Evolutionary conservation across 2,797 vertebrate genomes (phyloP), one percentile per base, ranked within the genome.

Genomic region (Sarcophilus harrisii): DNA sequence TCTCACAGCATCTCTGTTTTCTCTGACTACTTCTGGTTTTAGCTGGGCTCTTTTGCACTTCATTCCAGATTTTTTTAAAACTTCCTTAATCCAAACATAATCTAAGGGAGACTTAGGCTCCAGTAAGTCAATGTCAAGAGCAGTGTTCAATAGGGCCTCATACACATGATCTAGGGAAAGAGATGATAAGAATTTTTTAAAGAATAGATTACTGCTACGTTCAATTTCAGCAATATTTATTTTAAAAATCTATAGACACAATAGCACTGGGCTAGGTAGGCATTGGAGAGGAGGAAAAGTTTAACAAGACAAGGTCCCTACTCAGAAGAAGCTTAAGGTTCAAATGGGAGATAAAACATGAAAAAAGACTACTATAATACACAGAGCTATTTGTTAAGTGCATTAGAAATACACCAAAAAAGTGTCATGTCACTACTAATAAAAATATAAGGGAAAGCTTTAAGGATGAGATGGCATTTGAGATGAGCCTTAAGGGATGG

Each of bases 61-160:
- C 99, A 99, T 99, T 59, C 99, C 99, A 0, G 99, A 99, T 52
- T 98, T 99, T 58, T 98, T 99, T 97, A 99, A 97, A 54, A 98
- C 98, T 96, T 99, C 99, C 97, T 99, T 99, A 90, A 99, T 99
- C 98, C 98, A 99, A 18, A 96, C 90, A 96, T 99, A 99, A 81
- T 97, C 90, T 96, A 99, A 98, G 90, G 98, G n/a, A 0, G 99
- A 99, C 93, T 99, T 97, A 16, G 98, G 99, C 91, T 99, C 98
- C 49, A 99, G 95, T 14, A 98, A 98, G 89, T 99, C 98, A 92
- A 99, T 12, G 90, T 99, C 98, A 91, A 99, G 0, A 0, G 98
- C n/a, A 6, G 99, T 99, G 98, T 99, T 99, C 0, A 99, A 97
- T 94, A 99, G 98, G 0, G 98, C 99, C 98, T 99, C 99, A 52